Conservation (phyloP, 2,797 vertebrate species). For the Parauchenoglanis ngamensis region DNA sequence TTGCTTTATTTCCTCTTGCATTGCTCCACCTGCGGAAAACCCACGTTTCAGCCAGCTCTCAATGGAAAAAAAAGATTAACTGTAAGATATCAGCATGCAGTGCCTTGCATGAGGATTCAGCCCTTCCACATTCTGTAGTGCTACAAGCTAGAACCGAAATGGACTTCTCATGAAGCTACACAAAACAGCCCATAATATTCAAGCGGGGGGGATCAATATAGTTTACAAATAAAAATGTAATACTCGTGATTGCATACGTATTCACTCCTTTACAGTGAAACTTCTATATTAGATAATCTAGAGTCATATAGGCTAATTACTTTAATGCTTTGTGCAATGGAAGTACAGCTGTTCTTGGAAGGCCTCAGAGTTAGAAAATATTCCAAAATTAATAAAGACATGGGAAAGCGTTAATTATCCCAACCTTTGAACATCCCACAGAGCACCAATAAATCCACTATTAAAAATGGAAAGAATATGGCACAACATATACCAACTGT, state of each 20-base stretch:
- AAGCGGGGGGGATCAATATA: neutral
- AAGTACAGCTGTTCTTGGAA: neutral
- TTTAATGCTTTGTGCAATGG: neutral
- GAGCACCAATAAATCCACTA: neutral
- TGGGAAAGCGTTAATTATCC: neutral
- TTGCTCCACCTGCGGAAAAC: constrained; percentile 70
- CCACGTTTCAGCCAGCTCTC: constrained; percentile 4
- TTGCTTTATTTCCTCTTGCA: constrained; percentile 2
- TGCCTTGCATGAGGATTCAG: neutral
- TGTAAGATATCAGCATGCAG: neutral
- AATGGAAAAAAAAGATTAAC: neutral
- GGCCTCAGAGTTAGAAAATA: neutral
- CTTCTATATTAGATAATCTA: neutral
- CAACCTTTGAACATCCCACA: no score
- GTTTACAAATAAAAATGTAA: neutral
- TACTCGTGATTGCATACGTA: neutral
- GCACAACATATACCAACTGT: neutral
- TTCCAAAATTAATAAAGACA: neutral
- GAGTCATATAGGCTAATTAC: neutral
- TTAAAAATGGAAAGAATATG: neutral
- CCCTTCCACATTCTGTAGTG: neutral
- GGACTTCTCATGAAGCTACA: neutral
- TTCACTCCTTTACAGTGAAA: neutral
- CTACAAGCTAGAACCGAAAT: neutral
- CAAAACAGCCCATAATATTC: neutral